Base-by-base conservation (phyloP, 2,797 vertebrate genomes). In the Tenualosa thibaudeaui region DNA sequence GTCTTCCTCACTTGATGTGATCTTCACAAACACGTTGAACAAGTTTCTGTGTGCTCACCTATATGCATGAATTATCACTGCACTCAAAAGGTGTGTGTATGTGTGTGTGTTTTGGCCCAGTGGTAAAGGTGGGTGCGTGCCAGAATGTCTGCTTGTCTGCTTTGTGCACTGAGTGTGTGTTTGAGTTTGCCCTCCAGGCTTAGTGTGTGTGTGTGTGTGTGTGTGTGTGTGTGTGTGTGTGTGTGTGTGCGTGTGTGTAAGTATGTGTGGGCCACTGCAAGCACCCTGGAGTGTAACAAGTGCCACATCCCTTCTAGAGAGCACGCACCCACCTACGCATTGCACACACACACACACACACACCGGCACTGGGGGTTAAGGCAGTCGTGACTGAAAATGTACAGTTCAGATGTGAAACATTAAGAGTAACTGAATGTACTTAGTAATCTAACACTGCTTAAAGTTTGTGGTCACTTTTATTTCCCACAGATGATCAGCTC, bases 211-310 rank as follows among this genome's bases (percentile, higher is more conserved):
- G 31, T 75, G 68, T 43, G 65, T 71, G 65, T 71, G 26, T 71
- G 65, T 71, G 65, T 71, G 65, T 71, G 68, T 71, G 31, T 71
- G 68, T 19, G 31, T 75, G 31, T 75, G 68, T 43, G 65, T 71
- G 65, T 71, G 26, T 71, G 65, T 71, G 65, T 71, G 65, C 40
- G 68, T 71, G 31, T 71, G 68, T 19, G 31, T 75, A 4, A 5
- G 68, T 75, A 12, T 40, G 68, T 75, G 68, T 75, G 31, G 31
- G 12, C 51, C 51, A 53, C 51, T 46, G 46, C 56, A 60, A 19
- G 31, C 62, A 68, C 62, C 26, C 62, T 31, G 24, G 26, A n/a
- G 19, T n/a, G 6, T 60, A 19, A 60, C 3, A 19, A 46, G 46
- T 46, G 46, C 46, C 46, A 46, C 46, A 46, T 46, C 46, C 46